Evolutionary conservation across 2,113 vertebrate species (phyloP).

Genomic region (Martes martes): DNA sequence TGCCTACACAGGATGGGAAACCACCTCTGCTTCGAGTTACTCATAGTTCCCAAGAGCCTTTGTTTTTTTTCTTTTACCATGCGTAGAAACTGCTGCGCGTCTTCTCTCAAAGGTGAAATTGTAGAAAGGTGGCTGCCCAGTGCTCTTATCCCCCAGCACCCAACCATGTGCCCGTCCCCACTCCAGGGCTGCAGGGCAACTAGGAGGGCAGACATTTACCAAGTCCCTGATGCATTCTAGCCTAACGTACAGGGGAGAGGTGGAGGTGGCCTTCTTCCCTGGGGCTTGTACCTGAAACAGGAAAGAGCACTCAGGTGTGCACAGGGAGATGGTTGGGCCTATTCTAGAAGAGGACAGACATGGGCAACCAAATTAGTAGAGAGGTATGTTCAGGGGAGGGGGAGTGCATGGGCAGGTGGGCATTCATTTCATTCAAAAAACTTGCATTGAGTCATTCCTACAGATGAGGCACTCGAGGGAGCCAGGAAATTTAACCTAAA

Average conservation of each 20-base stretch:
- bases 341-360: not conserved
- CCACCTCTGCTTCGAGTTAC: not conserved
- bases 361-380: not conserved
- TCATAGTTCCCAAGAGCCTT: not conserved
- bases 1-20: not conserved
- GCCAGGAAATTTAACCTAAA: not conserved
- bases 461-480: not conserved
- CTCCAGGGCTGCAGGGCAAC: not conserved
- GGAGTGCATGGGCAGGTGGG: not conserved
- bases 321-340: not conserved
- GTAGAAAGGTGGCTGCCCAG: not conserved
- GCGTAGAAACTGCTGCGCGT: not conserved
- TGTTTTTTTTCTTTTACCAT: not conserved
- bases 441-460: not conserved
- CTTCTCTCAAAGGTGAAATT: not conserved
- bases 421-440: not conserved
- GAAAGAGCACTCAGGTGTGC: not conserved
- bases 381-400: not conserved
- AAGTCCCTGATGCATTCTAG: not conserved
- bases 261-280: not conserved
- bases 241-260: accelerated
- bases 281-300: not conserved
- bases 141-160: not conserved
- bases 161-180: not conserved
- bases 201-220: not conserved